These are phyloP conservation scores for Enteromius radiatus DNA, from an alignment of 2,797 vertebrate species.

Conservation along the genomic window DNA sequence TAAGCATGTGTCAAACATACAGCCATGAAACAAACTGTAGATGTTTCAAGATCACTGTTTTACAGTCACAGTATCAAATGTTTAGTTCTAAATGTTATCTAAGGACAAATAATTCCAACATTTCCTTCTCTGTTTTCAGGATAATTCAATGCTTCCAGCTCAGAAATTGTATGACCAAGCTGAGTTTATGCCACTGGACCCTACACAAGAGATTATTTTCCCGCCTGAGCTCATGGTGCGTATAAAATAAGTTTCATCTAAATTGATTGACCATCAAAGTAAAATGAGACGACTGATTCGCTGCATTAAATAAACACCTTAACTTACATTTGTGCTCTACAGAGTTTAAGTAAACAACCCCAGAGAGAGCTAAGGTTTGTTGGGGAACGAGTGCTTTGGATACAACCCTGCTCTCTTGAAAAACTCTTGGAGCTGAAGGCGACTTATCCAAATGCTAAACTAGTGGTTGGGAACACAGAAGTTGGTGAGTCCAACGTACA, in stretches of 20 bases:
- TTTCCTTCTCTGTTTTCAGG: constrained; percentile 50
- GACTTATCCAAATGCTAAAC: constrained; percentile 80
- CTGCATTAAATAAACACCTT: not conserved
- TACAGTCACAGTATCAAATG: not conserved
- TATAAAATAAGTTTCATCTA: not conserved
- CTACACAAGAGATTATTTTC: constrained; percentile 94
- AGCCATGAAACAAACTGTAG: constrained; percentile 18
- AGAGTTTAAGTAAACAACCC: constrained; percentile 72
- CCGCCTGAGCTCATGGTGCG: constrained; percentile 91
- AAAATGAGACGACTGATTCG: not conserved
- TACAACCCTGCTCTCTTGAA: constrained; percentile 82
- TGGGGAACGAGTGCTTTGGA: constrained; percentile 84
- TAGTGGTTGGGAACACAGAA: constrained; percentile 97
- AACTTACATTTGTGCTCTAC: not conserved
- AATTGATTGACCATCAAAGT: not conserved
- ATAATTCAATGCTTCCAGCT: constrained; percentile 32
- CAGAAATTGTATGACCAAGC: constrained; percentile 78
- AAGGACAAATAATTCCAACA: not conserved
- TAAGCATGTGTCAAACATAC: constrained; percentile 23
- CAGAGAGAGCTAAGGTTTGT: constrained; percentile 78
- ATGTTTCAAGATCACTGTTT: constrained; percentile 1
- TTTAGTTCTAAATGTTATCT: not conserved
- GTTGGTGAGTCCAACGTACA: constrained; percentile 81
- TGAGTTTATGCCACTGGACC: constrained; percentile 87
- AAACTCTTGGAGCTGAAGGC: constrained; percentile 86